Conservation (phyloP, 2,797 vertebrate genomes). For the Rousettus madagascariensis region DNA sequence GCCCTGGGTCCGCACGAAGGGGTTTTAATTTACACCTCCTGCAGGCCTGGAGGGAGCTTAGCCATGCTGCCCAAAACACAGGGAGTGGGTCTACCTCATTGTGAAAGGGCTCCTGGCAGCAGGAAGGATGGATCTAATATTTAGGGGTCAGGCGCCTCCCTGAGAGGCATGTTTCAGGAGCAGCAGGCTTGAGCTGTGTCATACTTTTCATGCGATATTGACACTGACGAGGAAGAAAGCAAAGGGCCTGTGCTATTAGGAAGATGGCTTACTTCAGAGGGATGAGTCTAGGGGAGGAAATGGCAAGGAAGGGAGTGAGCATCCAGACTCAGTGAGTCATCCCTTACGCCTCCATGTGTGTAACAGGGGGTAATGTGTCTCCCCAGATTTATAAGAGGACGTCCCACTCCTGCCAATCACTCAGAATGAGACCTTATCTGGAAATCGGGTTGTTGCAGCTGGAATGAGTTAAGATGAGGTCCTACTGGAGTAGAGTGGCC, state of each 20-base stretch:
- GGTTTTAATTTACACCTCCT: not conserved
- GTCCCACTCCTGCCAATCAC: not conserved
- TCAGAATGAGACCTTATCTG: not conserved
- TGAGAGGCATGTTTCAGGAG: not conserved
- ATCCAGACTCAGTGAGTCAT: conserved; percentile 15
- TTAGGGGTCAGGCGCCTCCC: not conserved
- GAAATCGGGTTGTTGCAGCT: not conserved
- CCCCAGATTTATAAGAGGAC: not conserved
- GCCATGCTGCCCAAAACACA: not conserved
- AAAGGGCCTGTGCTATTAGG: not conserved
- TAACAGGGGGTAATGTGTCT: not conserved
- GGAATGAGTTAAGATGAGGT: not conserved
- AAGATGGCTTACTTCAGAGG: not conserved
- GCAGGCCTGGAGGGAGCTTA: not conserved
- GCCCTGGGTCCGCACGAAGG: not conserved
- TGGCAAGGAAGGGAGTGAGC: not conserved
- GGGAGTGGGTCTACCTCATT: not conserved
- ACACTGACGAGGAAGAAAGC: not conserved
- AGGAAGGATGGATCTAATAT: not conserved
- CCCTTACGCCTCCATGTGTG: not conserved
- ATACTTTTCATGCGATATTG: accelerated
- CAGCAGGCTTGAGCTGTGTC: not conserved
- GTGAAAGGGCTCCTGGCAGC: not conserved
- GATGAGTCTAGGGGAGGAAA: not conserved
- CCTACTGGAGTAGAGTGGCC: not conserved